Evolutionary conservation across 2,888 invertebrate species (phyloP), one percentile per base, ranked within the genome.

Genomic region (Metallyticus violacea): DNA sequence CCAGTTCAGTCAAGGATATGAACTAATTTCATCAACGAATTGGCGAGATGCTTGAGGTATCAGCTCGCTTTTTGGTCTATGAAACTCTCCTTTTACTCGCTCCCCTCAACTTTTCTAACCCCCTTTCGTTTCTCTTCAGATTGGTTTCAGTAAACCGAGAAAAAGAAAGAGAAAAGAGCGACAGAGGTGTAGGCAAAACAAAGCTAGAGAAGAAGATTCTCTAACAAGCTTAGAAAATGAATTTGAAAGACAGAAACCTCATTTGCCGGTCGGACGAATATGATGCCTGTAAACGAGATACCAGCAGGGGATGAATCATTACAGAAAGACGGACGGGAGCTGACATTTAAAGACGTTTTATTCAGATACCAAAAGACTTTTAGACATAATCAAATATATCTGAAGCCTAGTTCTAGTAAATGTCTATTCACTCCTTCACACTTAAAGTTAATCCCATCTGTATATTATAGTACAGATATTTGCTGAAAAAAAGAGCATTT

Each of bases 191-290:
- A 85, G 80, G 62, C 40, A 81, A 85, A 81, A 62, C 77, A 76
- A 85, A 83, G 83, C 83, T 83, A 80, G 80, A 85, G 80, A 85
- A 80, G 40, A 85, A 85, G 25, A 80, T 85, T 80, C 80, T 79
- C 76, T 77, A 62, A 85, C 86, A 83, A 86, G 84, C 83, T 88
- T 84, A 85, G 88, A 88, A 88, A 88, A 88, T 88, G 88, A 88
- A 88, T 88, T 88, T 88, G 85, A 88, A 87, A 87, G 88, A 88
- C 86, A 88, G 88, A 88, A 88, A 88, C 87, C 88, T 88, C 88
- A 88, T 88, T 88, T 88, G 87, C 85, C 88, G 88, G 88, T 88
- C 87, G 88, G 88, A 81, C 85, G 88, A 85, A 79, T 86, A 87
- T 88, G 79, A n/a, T 79, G 79, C 22, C 15, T 9, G 26, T 79